Evolutionary conservation across 2,797 vertebrate species (phyloP).

Genomic region (Saxicola maurus): DNA sequence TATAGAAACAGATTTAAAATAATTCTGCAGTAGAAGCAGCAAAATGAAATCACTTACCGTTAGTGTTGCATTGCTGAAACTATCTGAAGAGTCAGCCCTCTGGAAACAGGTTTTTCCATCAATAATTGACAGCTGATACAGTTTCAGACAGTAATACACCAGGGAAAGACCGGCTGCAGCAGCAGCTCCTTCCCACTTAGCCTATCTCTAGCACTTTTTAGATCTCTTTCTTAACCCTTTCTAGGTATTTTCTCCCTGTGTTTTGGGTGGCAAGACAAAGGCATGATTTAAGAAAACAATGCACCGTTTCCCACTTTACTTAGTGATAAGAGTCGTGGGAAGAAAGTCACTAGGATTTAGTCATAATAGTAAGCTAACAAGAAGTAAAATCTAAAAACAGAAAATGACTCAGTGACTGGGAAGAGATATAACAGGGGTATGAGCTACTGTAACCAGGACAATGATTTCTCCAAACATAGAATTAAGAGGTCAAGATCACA

Average conservation of each 20-base stretch:
- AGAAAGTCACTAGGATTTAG: constrained; percentile 32
- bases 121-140: constrained; percentile 17
- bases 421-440: neutral
- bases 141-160: neutral
- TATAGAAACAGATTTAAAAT: neutral
- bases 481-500: neutral
- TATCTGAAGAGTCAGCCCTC: neutral
- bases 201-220: neutral
- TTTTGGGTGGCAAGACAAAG: neutral
- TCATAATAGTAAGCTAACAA: constrained; percentile 35
- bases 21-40: neutral
- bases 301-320: neutral
- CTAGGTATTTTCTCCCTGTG: neutral
- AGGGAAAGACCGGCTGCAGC: neutral
- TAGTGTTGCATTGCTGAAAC: neutral
- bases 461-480: neutral
- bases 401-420: constrained; percentile 28
- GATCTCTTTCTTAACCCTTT: constrained; percentile 17
- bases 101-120: neutral
- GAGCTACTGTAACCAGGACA: neutral
- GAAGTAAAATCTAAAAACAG: constrained; percentile 31
- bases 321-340: neutral
- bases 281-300: neutral
- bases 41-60: neutral
- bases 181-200: neutral